phyloP scores from a whole-genome alignment of 2,888 invertebrate species.

The Oscheius sp. region DNA sequence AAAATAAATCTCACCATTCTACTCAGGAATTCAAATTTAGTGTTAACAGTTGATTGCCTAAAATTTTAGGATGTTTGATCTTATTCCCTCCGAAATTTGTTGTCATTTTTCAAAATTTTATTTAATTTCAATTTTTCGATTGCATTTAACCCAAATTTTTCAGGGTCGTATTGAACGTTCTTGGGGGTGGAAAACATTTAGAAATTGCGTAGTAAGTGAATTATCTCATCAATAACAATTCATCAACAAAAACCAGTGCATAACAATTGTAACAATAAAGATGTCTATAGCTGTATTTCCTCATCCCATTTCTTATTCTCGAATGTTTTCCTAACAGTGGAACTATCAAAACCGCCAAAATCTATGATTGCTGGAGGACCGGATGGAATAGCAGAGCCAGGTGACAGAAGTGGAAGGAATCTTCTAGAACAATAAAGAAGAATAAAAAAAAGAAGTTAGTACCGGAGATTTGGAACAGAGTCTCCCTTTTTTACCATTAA shows the following conservation, averaged over 20 bases:
- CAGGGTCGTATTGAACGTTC: constrained; percentile 51
- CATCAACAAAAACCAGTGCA: constrained; percentile 11
- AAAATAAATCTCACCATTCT: too few species aligned
- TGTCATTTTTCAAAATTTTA: too few species aligned
- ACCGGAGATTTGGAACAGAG: constrained; percentile 41
- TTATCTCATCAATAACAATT: constrained; percentile 38
- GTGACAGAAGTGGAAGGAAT: constrained; percentile 35
- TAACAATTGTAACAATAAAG: background rate
- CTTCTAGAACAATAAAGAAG: constrained; percentile 24
- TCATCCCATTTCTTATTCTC: background rate
- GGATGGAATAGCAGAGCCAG: constrained; percentile 28
- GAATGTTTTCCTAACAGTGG: constrained; percentile 18
- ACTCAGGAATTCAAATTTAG: too few species aligned
- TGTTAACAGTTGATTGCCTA: too few species aligned
- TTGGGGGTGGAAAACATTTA: constrained; percentile 62
- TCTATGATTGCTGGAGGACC: constrained; percentile 39
- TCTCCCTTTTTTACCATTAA: constrained; percentile 35
- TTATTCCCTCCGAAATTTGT: too few species aligned
- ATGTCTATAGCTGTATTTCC: background rate
- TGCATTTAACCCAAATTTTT: too few species aligned
- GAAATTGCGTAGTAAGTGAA: constrained; percentile 63
- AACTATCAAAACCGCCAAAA: constrained; percentile 49
- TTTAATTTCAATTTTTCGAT: too few species aligned
- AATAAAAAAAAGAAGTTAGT: background rate
- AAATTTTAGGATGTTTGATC: too few species aligned